Base-by-base conservation (phyloP, 2,797 vertebrate genomes). In the Urophycis tenuis region DNA sequence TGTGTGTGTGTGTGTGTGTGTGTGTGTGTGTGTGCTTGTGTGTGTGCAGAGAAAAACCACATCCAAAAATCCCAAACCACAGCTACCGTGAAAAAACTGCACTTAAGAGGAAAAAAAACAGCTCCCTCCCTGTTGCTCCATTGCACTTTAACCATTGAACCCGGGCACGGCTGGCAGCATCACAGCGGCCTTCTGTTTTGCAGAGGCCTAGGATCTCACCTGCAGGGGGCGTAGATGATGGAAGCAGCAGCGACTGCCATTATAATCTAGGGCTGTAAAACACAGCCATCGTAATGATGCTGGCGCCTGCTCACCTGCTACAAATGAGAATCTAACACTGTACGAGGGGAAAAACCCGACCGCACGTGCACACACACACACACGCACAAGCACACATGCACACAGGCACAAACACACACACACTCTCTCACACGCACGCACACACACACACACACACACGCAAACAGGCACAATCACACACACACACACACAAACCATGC, bases 381-480 rank as follows among this genome's bases (percentile, higher is more conserved):
- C 45, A 60, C 45, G 25, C 64, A 31, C 36, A 31, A 33, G 67
- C 73, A 31, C 74, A 53, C 75, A 75, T 34, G 30, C 45, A 25
- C 31, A 75, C 45, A 74, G 30, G 64, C 45, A 60, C 74, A 34
- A 35, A 31, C 36, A 29, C 36, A 72, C 73, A 29, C 74, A 53
- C 75, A 78, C 36, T n/a, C n/a, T n/a, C n/a, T n/a, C n/a, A 74
- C 41, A 74, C 41, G 60, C 73, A 33, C 64, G 31, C 36, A 31
- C 36, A 72, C 73, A 31, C 74, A 49, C 75, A 78, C 39, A 32
- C 45, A n/a, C 31, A 74, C 45, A 74, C 41, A 74, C 41, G 60
- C 73, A 33, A n/a, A n/a, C n/a, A n/a, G n/a, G n/a, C n/a, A n/a
- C n/a, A n/a, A n/a, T n/a, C 64, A 34, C 36, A 31, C 36, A 72